phyloP scores from a whole-genome alignment of 2,888 invertebrate species.

The Acleris emargana region DNA sequence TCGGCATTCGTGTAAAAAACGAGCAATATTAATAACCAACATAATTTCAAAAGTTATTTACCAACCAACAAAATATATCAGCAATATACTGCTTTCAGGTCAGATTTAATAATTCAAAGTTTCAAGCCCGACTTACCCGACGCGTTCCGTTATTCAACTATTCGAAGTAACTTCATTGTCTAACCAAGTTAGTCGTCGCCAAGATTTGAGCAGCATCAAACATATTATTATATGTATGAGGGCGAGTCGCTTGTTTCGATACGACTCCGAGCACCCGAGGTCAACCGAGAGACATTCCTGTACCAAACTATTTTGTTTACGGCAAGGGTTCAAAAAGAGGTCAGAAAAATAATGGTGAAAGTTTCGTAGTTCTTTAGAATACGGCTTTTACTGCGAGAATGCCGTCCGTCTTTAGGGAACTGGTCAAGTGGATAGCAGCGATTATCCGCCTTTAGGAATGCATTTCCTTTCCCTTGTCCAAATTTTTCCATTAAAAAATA shows the following conservation, averaged over 20 bases:
- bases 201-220: constrained; percentile 28
- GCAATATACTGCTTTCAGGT: neutral
- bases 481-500: too few relatives aligned
- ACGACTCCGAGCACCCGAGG: constrained; percentile 24
- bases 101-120: constrained; percentile 19
- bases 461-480: too few relatives aligned
- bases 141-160: constrained; percentile 19
- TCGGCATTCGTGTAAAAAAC: too few relatives aligned
- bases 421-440: too few relatives aligned
- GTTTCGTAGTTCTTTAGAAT: neutral
- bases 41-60: too few relatives aligned
- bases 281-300: constrained; percentile 21
- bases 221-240: constrained; percentile 21
- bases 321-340: constrained; percentile 4
- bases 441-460: too few relatives aligned
- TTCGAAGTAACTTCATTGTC: constrained; percentile 23
- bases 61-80: neutral
- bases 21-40: too few relatives aligned
- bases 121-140: neutral
- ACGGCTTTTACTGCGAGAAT: too few relatives aligned
- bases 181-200: constrained; percentile 26
- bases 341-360: neutral
- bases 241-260: constrained; percentile 21
- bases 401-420: too few relatives aligned
- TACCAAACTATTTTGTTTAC: constrained; percentile 24